phyloP scores from a whole-genome alignment of 2,113 vertebrate genomes.

The Pholis gunnellus region DNA sequence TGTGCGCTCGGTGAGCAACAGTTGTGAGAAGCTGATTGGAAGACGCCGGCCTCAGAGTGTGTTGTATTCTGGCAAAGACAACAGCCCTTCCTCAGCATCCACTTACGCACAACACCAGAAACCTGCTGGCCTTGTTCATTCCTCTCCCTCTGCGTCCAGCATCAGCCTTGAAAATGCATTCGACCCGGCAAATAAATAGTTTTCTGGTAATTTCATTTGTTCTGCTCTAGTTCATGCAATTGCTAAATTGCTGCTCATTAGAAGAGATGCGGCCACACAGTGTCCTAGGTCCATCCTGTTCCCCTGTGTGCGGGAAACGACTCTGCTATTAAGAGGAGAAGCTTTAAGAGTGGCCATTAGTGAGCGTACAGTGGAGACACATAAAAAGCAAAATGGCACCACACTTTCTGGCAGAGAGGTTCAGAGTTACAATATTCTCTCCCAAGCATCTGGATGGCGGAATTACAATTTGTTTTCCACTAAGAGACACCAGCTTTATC shows the following conservation, averaged over 20 bases:
- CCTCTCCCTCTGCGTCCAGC: conserved; percentile 2
- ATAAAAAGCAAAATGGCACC: conserved; percentile 49
- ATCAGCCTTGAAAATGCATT: conserved; percentile 12
- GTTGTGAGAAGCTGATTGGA: conserved; percentile 22
- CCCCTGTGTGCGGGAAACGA: conserved; percentile 38
- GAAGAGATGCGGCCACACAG: conserved; percentile 29
- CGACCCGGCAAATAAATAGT: conserved; percentile 8
- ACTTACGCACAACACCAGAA: neutral
- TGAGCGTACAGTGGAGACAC: conserved; percentile 42
- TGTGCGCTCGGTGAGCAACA: conserved; percentile 2
- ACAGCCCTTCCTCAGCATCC: conserved; percentile 7
- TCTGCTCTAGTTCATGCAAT: conserved; percentile 39
- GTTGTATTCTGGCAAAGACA: conserved; percentile 19
- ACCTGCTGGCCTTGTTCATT: conserved; percentile 10
- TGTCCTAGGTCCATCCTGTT: conserved; percentile 41
- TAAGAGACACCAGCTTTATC: conserved; percentile 5
- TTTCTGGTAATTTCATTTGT: conserved; percentile 37
- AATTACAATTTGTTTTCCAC: conserved; percentile 46
- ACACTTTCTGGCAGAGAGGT: conserved; percentile 25
- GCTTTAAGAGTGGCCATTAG: conserved; percentile 54
- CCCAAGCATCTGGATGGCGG: conserved; percentile 31
- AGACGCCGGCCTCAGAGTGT: neutral
- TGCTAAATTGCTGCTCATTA: conserved; percentile 64
- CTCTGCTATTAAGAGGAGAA: conserved; percentile 37
- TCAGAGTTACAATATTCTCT: conserved; percentile 45